Percentiles rank a stretch among this genome's conserved stretches.
These are phyloP conservation scores for Eilema griseolum DNA, from an alignment of 2,888 invertebrate genomes.

Conservation along the genomic window DNA sequence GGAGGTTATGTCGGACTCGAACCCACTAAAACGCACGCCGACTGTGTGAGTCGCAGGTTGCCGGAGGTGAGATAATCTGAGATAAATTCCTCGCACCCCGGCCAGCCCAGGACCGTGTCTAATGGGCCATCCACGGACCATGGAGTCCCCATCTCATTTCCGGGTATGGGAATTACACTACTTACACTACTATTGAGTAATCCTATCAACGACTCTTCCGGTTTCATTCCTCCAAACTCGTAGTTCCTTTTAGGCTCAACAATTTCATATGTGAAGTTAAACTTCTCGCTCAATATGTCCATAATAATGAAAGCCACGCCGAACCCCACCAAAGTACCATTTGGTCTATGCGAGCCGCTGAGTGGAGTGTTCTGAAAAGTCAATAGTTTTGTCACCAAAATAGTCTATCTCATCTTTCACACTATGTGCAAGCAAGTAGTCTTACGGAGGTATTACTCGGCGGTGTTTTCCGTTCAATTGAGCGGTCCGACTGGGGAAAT, in stretches of 20 bases:
- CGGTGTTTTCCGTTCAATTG: too few relatives aligned
- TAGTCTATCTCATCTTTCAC: neutral
- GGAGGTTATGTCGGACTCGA: too few relatives aligned
- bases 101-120: too few relatives aligned
- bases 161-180: too few relatives aligned
- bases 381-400: neutral
- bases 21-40: too few relatives aligned
- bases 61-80: too few relatives aligned
- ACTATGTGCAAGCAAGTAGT: neutral
- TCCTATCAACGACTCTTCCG: slow-evolving; percentile 88
- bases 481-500: too few relatives aligned
- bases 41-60: too few relatives aligned
- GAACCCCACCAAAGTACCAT: slow-evolving; percentile 87
- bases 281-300: slow-evolving; percentile 89
- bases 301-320: slow-evolving; percentile 92
- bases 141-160: too few relatives aligned
- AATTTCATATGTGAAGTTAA: slow-evolving; percentile 92
- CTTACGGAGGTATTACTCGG: too few relatives aligned
- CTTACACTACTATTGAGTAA: slow-evolving; percentile 88
- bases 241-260: slow-evolving; percentile 88
- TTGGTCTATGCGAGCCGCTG: slow-evolving; percentile 83
- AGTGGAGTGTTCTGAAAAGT: slow-evolving; percentile 87
- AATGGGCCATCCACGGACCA: too few relatives aligned
- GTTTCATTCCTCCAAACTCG: slow-evolving; percentile 86
- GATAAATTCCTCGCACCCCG: too few relatives aligned